phyloP scores from a whole-genome alignment of 2,888 invertebrate species.

The Onthophagus sagittarius region DNA sequence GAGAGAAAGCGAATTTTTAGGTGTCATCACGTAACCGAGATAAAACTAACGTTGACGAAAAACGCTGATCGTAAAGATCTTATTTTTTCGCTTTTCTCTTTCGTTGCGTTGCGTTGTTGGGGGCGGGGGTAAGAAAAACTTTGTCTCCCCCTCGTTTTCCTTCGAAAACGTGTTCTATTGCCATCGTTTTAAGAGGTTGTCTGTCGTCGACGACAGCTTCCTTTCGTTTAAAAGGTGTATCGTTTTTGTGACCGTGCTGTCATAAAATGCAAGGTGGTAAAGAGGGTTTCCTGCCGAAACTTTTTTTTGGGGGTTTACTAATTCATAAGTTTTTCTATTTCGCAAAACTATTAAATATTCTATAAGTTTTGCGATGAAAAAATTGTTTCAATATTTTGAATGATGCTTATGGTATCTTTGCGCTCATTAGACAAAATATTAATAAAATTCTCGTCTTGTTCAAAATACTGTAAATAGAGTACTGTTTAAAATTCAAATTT shows the following conservation, averaged over 20 bases:
- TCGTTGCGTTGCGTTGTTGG: too few species aligned
- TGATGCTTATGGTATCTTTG: too few species aligned
- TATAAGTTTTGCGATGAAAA: too few species aligned
- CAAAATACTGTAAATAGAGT: too few species aligned
- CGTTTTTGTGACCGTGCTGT: background rate
- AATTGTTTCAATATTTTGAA: too few species aligned
- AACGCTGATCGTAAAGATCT: background rate
- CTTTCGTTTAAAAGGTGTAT: background rate
- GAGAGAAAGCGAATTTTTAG: background rate
- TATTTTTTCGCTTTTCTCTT: background rate
- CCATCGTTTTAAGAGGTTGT: background rate
- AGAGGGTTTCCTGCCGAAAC: background rate
- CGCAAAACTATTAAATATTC: too few species aligned
- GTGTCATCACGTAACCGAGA: background rate
- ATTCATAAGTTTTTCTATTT: too few species aligned
- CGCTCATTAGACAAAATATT: too few species aligned
- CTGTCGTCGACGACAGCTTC: background rate
- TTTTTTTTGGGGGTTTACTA: too few species aligned
- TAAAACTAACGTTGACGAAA: background rate
- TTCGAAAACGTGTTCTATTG: background rate
- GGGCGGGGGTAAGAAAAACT: too few species aligned
- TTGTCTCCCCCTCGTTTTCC: background rate
- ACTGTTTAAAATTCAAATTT: too few species aligned
- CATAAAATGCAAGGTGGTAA: background rate
- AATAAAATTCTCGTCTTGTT: too few species aligned